Evolutionary conservation across 1,140 invertebrate genomes (phyloP), one percentile per base, ranked within the genome.

Genomic region (Eumaeus atala): DNA sequence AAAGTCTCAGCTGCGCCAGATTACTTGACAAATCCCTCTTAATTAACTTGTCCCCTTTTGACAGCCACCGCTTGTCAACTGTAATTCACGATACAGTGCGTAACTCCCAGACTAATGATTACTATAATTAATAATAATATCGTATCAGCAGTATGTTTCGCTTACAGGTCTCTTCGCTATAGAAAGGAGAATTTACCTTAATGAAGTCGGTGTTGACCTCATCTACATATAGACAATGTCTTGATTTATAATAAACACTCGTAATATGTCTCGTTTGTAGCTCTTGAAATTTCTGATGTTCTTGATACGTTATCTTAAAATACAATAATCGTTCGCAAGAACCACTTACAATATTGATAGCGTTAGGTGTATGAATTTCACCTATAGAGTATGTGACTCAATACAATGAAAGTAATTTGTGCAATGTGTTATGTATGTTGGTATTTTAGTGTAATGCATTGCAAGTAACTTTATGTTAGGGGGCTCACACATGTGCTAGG

Each of bases 21-120:
- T 70, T 71, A 67, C 64, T 64, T 65, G 68, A 73, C 72, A 61
- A 62, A 68, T 70, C 66, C 63, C 44, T 54, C 62, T 72, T 77
- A 74, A 77, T 77, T 74, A 77, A 74, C 67, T 73, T 72, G 70
- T 71, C 68, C 65, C 61, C 28, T 53, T 34, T 51, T 49, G 35
- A 54, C 54, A 48, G 52, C 21, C 51, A 38, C 47, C 48, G 57
- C 59, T 54, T 59, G 59, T 64, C 51, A 67, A 54, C 38, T 52
- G 40, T 56, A 61, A 61, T 61, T 55, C 37, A 35, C 59, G 17
- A 59, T 61, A 59, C 49, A 52, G 38, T 49, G 37, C 33, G 48
- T 54, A 33, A 58, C 17, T 35, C 18, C 42, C 50, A 36, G 52
- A 51, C 18, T 48, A 52, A 56, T 40, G 56, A 52, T 53, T 42